A percentile compares a stretch with the other conserved stretches of the same genome.
These are phyloP conservation scores for Leptatherina wallacei DNA, from an alignment of 2,797 vertebrate genomes.

Conservation along the genomic window DNA sequence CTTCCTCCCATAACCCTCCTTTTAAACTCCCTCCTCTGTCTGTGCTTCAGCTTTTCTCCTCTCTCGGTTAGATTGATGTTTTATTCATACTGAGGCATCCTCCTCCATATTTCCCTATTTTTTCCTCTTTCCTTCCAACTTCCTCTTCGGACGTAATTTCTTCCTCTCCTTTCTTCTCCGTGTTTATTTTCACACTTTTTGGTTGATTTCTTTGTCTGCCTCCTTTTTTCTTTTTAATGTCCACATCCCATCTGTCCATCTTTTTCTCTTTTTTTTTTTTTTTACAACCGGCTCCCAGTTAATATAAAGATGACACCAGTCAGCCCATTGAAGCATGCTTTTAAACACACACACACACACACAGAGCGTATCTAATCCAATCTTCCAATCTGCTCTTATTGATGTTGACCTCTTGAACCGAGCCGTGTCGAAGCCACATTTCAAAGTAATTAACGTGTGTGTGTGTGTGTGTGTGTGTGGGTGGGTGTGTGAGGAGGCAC, in stretches of 20 bases:
- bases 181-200: background rate
- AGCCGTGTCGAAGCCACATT: slow-evolving; percentile 64
- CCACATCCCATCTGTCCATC: slow-evolving; percentile 13
- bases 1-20: background rate
- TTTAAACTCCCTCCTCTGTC: too few relatives aligned
- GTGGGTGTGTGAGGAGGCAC: slow-evolving; percentile 26
- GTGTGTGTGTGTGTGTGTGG: slow-evolving; percentile 34
- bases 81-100: slow-evolving; percentile 8
- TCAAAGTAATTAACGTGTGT: slow-evolving; percentile 68
- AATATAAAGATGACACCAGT: slow-evolving; percentile 41
- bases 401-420: slow-evolving; percentile 75
- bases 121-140: background rate
- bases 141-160: background rate
- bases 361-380: slow-evolving; percentile 69
- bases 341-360: slow-evolving; percentile 34
- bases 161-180: background rate
- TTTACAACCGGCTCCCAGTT: slow-evolving; percentile 11
- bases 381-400: slow-evolving; percentile 78
- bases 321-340: slow-evolving; percentile 9
- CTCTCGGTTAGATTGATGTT: background rate
- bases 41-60: background rate
- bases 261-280: background rate
- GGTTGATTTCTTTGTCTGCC: background rate
- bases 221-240: background rate
- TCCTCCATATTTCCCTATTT: fast-evolving